Evolutionary conservation across 2,113 vertebrate genomes (phyloP).

Genomic region (Brachyhypopomus gauderio): DNA sequence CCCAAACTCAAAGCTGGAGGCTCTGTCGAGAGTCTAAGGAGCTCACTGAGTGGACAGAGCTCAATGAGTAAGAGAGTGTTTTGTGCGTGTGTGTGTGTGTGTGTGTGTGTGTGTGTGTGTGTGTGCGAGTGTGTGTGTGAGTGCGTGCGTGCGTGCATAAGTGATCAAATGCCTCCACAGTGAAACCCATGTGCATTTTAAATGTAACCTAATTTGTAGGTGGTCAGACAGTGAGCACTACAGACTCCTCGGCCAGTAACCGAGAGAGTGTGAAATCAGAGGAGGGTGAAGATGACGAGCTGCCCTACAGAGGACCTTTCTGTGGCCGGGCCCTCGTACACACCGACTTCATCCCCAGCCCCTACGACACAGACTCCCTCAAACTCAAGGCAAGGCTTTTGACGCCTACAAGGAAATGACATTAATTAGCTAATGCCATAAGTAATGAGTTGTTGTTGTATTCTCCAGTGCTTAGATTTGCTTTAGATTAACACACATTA

Average conservation of each 20-base stretch:
- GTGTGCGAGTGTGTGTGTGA: conserved; percentile 84
- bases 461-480: background rate
- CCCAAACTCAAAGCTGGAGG: conserved; percentile 90
- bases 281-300: conserved; percentile 94
- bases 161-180: background rate
- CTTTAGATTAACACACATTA: background rate
- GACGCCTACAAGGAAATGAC: background rate
- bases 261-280: conserved; percentile 96
- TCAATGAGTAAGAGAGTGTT: conserved; percentile 95
- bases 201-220: conserved; percentile 68
- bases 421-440: too few relatives aligned
- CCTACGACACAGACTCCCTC: conserved; percentile 94
- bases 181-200: background rate
- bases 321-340: conserved; percentile 93
- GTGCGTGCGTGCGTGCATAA: background rate
- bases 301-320: conserved; percentile 90
- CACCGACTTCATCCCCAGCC: conserved; percentile 94
- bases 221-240: conserved; percentile 95
- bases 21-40: conserved; percentile 95
- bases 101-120: conserved; percentile 68
- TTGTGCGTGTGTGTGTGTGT: conserved; percentile 81
- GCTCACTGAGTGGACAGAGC: conserved; percentile 81
- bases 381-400: conserved; percentile 87
- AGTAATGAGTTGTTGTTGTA: background rate
- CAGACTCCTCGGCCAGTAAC: conserved; percentile 96